Evolutionary conservation across 2,888 invertebrate species (phyloP), one percentile per base, ranked within the genome.

Genomic region (Protula sp.): DNA sequence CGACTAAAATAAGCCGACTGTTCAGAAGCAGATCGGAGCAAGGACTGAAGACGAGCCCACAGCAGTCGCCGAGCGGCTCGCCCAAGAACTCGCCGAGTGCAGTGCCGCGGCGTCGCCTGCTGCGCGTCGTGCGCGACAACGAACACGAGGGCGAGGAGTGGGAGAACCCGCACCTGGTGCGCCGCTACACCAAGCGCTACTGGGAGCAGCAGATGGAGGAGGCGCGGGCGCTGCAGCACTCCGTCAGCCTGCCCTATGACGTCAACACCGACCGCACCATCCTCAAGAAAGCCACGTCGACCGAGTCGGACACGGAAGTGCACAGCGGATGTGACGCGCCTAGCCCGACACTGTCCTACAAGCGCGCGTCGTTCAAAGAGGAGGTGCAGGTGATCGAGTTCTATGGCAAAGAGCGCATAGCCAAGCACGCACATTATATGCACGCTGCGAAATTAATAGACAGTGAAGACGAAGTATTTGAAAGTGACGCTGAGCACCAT

Each of bases 291-390:
- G 24, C 30, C n/a, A 29, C 22, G 29, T 26, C n/a, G n/a, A 29
- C n/a, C 26, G 22, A 27, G 28, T 26, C 45, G 28, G 57, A 28
- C 38, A 19, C 29, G 3, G 30, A 30, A 50, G 27, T n/a, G 24
- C 27, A 29, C 24, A 30, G 26, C 14, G 55, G 48, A n/a, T 27
- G 26, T 27, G 28, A 31, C 5, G 47, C 61, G 4, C 29, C 47
- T 24, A 31, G 14, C 47, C 51, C 27, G 47, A 45, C 61, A 2
- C 26, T 22, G 19, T 47, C 27, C n/a, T 38, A 52, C 27, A 66
- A 64, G 52, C 66, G 64, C 51, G 60, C 66, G 51, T 64, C 59
- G 38, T 66, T 66, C 57, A 62, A 58, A 28, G 62, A 66, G 28
- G 60, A 60, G 29, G 64, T 66, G 22, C 57, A 64, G 53, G 52